Evolutionary conservation across 2,888 invertebrate species (phyloP).

Genomic region (Mylabris sibirica): DNA sequence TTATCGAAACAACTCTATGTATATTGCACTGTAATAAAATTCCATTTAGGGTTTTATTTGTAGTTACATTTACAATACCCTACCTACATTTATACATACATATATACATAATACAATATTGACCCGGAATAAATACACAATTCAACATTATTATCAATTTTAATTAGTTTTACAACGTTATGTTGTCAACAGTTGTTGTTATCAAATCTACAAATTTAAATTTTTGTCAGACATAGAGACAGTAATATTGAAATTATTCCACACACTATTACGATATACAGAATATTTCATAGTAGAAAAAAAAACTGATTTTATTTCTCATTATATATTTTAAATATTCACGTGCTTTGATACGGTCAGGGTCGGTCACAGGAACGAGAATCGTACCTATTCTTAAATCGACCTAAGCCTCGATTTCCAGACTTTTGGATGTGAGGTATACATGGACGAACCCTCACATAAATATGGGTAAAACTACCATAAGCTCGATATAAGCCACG

Average conservation of each 20-base stretch:
- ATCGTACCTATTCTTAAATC: too few species aligned
- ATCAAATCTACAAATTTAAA: not conserved
- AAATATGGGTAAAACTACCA: too few species aligned
- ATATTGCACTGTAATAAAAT: conserved; percentile 7
- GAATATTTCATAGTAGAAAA: too few species aligned
- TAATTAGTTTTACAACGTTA: not conserved
- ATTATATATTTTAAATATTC: too few species aligned
- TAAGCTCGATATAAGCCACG: too few species aligned
- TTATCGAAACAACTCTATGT: not conserved
- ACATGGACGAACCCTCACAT: too few species aligned
- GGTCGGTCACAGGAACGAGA: not conserved
- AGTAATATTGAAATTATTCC: not conserved
- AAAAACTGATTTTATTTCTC: too few species aligned
- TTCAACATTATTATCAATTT: conserved; percentile 7
- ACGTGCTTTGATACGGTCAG: too few species aligned
- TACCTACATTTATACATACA: not conserved
- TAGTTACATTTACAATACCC: not conserved
- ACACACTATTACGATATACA: too few species aligned
- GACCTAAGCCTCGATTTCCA: too few species aligned
- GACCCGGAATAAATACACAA: conserved; percentile 25
- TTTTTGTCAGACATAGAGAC: not conserved
- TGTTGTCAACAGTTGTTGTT: not conserved
- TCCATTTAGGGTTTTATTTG: conserved; percentile 7
- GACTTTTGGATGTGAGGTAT: too few species aligned
- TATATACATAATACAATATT: conserved; percentile 17